These are phyloP conservation scores for Scatophagus argus DNA, from an alignment of 2,113 vertebrate species.

Conservation along the genomic window DNA sequence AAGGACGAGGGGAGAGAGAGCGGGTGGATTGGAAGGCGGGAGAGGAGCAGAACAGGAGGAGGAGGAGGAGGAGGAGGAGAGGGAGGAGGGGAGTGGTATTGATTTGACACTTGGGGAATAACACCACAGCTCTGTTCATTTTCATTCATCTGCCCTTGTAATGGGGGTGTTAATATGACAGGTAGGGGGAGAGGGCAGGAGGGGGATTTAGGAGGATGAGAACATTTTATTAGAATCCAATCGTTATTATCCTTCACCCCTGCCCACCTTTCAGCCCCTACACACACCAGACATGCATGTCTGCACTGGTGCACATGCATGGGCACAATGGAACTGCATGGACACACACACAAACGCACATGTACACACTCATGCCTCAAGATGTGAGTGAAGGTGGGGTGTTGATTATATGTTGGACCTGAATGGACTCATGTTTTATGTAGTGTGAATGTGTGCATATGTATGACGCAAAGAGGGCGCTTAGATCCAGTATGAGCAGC, in stretches of 20 bases:
- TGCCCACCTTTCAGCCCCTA: constrained; percentile 40
- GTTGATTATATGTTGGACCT: constrained; percentile 59
- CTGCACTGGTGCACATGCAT: constrained; percentile 41
- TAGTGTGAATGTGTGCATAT: neutral
- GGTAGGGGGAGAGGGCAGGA: constrained; percentile 66
- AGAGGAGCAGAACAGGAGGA: constrained; percentile 39
- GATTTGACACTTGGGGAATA: constrained; percentile 82
- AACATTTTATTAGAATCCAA: constrained; percentile 82
- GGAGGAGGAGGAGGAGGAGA: constrained; percentile 42
- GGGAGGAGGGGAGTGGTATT: constrained; percentile 73
- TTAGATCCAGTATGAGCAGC: constrained; percentile 56
- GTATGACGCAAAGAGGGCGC: neutral
- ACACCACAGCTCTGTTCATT: constrained; percentile 80
- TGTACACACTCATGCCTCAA: constrained; percentile 5
- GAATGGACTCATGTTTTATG: constrained; percentile 57
- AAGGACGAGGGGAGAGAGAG: constrained; percentile 58
- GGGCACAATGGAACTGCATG: neutral
- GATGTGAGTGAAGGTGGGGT: constrained; percentile 41
- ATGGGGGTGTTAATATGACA: constrained; percentile 81
- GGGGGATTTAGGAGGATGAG: constrained; percentile 74
- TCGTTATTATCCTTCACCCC: constrained; percentile 77
- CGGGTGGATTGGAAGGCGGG: constrained; percentile 46
- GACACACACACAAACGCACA: constrained; percentile 3
- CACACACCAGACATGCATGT: constrained; percentile 27
- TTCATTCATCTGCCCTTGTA: constrained; percentile 83